Base-by-base conservation (phyloP, 64 coral and sea anemone species). In the Astreopora myriophthalma region DNA sequence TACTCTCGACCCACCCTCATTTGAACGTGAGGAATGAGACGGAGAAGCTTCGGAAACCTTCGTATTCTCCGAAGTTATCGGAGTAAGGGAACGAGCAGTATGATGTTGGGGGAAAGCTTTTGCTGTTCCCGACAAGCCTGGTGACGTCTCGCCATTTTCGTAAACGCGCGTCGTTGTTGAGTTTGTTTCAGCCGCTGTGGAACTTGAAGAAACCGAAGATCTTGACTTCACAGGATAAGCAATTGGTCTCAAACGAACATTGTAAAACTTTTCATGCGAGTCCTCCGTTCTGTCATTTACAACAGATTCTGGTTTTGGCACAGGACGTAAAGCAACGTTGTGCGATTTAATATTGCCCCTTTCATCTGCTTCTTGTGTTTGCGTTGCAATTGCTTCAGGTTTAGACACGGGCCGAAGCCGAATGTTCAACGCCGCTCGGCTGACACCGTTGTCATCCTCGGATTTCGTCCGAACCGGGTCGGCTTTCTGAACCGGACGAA, bases 391-490 rank as follows among this genome's bases (percentile, higher is more conserved):
- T 34, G 63, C 24, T 13, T 20, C 39, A 11, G 33, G 57, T 55
- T 42, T 69, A 16, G 88, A 42, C 16, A 76, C 35, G 35, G 72
- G 32, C 34, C 65, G 51, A n/a, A 76, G 58, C 71, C 62, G 26
- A 14, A 69, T 3, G 1, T 80, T 77, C 19, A 48, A 79, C 23
- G 9, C 39, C 9, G 46, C 64, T 69, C 38, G 32, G 25, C 32
- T 65, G 34, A 35, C 55, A 24, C 34, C 30, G 31, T 69, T 80
- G 29, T 91, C 76, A 29, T 91, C 76, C 22, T 91, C 76, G 37
- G 89, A 69, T 19, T 73, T 48, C 8, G 79, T 83, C 11, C 76
- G 75, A 48, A 71, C 62, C n/a, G 76, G 75, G 57, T 91, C 79
- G 8, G 22, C 65, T 24, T 87, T 87, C 34, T 57, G 33, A 60